These are phyloP conservation scores for Salvelinus namaycush DNA, from an alignment of 2,113 vertebrate genomes.

Conservation along the genomic window DNA sequence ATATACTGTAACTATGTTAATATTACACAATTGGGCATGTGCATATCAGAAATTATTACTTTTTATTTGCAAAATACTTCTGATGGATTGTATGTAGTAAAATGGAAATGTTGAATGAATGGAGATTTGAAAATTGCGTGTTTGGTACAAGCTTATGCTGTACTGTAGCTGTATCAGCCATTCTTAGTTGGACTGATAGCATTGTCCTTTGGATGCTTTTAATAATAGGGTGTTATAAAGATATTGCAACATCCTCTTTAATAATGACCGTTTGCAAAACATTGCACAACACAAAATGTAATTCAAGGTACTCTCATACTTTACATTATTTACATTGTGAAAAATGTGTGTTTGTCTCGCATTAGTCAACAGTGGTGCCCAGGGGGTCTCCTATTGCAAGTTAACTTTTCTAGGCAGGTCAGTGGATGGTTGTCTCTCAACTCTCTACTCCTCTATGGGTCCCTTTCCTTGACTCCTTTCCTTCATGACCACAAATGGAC, in stretches of 20 bases:
- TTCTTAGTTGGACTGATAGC: background rate
- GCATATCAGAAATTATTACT: background rate
- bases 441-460: too few relatives aligned
- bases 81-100: background rate
- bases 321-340: conserved; percentile 3
- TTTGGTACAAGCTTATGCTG: conserved; percentile 26
- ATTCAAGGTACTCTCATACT: too few relatives aligned
- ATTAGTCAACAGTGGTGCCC: conserved; percentile 58
- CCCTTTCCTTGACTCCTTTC: too few relatives aligned
- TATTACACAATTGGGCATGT: conserved; percentile 10
- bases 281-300: background rate
- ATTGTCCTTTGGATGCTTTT: background rate
- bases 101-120: conserved; percentile 9
- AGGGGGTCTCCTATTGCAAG: conserved; percentile 71
- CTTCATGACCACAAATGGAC: too few relatives aligned
- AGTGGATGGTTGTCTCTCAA: conserved; percentile 40
- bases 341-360: conserved; percentile 49
- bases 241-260: background rate
- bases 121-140: conserved; percentile 9
- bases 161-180: conserved; percentile 17
- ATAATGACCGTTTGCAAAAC: background rate
- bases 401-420: conserved; percentile 74
- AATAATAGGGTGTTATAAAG: conserved; percentile 8
- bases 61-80: conserved; percentile 10
- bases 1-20: conserved; percentile 14